Base-by-base conservation (phyloP, 2,797 vertebrate species). In the Mormyrops boulengeri region DNA sequence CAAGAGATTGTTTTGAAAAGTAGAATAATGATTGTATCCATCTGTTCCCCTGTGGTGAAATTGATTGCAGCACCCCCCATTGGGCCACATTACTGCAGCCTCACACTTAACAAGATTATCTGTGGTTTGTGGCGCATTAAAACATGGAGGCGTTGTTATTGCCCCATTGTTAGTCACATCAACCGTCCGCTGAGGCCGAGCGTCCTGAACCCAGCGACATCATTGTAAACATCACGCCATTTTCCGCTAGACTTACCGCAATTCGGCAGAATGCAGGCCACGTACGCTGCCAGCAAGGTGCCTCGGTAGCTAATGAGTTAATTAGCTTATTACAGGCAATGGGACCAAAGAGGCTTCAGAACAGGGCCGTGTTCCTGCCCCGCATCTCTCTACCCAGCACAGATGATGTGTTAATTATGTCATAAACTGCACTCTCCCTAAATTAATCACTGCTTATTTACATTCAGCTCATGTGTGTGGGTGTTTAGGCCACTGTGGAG, bases 31-130 rank as follows among this genome's bases (percentile, higher is more conserved):
- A 73, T 41, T 52, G 57, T 34, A 86, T 73, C 60, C 49, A 86
- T 89, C 85, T 86, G 57, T 62, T 69, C 47, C 86, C 85, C 89
- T 49, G 26, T 44, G 49, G 89, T 77, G 85, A 89, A 77, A 87
- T 47, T 88, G 26, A 77, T 80, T 88, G 62, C 89, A 55, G 85
- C 34, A 17, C 14, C 77, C 60, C 41, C 41, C 19, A 22, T 85
- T 4, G 44, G 22, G 44, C 82, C 34, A 19, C n/a, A 73, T 88
- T 87, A 90, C 73, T 90, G 50, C 41, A 87, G 89, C 7, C 26
- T 52, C 17, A 34, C 30, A 19, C 26, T 87, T 90, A 88, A 82
- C 60, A 22, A 52, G 66, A 38, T 88, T 88, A 60, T 90, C 89
- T 47, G 30, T 60, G 19, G 34, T 66, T 44, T 69, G n/a, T 50